Percentiles rank a stretch among this genome's conserved stretches.
phyloP scores from a whole-genome alignment of 2,113 vertebrate genomes.

The Sturnus vulgaris region DNA sequence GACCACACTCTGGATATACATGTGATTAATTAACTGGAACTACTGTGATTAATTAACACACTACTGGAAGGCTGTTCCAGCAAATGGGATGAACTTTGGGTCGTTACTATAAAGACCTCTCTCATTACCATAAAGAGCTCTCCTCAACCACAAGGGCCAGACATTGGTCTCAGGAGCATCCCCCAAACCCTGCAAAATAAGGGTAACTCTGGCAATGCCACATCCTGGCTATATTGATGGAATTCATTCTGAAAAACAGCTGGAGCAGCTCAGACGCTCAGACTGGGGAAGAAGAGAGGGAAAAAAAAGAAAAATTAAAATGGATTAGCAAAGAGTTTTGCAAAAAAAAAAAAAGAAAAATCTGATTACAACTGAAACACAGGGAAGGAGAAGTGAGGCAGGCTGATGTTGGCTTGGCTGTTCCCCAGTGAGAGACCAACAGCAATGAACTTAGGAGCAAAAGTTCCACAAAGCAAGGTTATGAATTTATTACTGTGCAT shows the following conservation, averaged over 20 bases:
- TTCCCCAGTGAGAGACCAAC: not conserved
- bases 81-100: not conserved
- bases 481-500: constrained; percentile 10
- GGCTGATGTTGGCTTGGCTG: not conserved
- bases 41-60: not conserved
- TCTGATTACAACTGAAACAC: not conserved
- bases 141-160: not conserved
- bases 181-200: not conserved
- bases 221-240: not conserved
- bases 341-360: not conserved
- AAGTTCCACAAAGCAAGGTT: not conserved
- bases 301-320: not conserved
- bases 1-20: not conserved
- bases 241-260: not conserved
- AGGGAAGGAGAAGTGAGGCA: not conserved
- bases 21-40: not conserved
- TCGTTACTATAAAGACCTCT: not conserved
- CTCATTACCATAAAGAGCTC: not conserved
- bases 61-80: not conserved
- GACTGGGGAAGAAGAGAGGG: not conserved
- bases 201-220: not conserved
- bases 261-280: not conserved
- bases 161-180: not conserved
- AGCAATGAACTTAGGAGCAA: not conserved
- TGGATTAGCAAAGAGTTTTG: not conserved